phyloP scores from a whole-genome alignment of 1,140 invertebrate species.

The Caenorhabditis tropicalis region DNA sequence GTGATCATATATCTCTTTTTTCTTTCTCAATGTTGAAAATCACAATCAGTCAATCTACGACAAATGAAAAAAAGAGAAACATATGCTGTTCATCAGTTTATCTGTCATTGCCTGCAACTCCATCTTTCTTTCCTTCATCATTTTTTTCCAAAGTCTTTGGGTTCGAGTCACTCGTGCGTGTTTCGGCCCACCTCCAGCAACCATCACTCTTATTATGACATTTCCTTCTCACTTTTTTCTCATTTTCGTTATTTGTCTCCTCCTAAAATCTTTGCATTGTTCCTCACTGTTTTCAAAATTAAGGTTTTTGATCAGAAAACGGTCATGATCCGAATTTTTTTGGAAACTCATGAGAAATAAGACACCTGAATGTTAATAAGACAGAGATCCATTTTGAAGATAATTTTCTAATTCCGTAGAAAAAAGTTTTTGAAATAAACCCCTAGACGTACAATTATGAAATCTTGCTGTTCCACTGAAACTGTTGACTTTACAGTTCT shows the following conservation, averaged over 20 bases:
- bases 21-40: background rate
- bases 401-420: no score
- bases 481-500: no score
- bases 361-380: no score
- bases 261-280: background rate
- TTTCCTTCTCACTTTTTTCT: conserved; percentile 14
- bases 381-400: no score
- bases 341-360: no score
- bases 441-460: no score
- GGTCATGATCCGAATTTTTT: background rate
- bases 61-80: conserved; percentile 7
- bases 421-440: no score
- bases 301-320: background rate
- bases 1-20: no score
- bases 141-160: conserved; percentile 28
- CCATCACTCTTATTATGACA: conserved; percentile 45
- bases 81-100: conserved; percentile 43
- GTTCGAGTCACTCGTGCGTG: conserved; percentile 3
- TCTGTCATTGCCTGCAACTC: conserved; percentile 33
- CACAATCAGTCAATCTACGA: background rate
- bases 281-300: background rate
- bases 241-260: background rate
- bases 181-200: conserved; percentile 27
- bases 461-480: no score
- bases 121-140: background rate